Base-by-base conservation (phyloP, 2,888 invertebrate species). In the Zygaena filipendulae region DNA sequence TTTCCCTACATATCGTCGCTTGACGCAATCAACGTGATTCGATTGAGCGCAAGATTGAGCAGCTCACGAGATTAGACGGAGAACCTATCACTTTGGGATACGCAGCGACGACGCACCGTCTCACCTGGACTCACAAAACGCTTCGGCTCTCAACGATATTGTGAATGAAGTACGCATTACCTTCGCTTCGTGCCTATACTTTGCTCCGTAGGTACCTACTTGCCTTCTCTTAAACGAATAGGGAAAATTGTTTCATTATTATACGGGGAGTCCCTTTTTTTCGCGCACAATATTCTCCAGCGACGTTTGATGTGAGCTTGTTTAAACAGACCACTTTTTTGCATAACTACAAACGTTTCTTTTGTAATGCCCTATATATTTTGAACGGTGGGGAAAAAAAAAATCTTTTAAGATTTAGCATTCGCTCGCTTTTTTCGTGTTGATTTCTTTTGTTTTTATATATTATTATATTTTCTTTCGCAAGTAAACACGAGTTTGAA, bases 221-320 rank as follows among this genome's bases (percentile, higher is more conserved):
- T 16, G 11, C 18, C 6, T 24, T 23, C 25, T 34, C 29, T 21
- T 27, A 9, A 13, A 19, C 25, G 13, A 30, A 28, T 25, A 30
- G 30, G 33, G 16, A 37, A 56, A 55, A 59, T 49, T 55, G 49
- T 54, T 58, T 52, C 49, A 57, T 57, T 49, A 16, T 34, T n/a
- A n/a, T n/a, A n/a, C n/a, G n/a, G n/a, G n/a, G n/a, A n/a, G n/a
- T n/a, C n/a, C n/a, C n/a, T n/a, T n/a, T n/a, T 14, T 39, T 34
- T 34, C 21, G 24, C 37, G 36, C 38, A 49, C 52, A 51, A 52
- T 56, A 45, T 47, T 59, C 54, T 49, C 46, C 47, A 44, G 47
- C 40, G 40, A 53, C 59, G 66, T 71, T 71, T 71, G 70, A 71
- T 63, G 67, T 66, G 42, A 49, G 60, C 54, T 64, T 69, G 62